Base-by-base conservation (phyloP, 2,888 invertebrate genomes). In the Chydorus sphaericus region DNA sequence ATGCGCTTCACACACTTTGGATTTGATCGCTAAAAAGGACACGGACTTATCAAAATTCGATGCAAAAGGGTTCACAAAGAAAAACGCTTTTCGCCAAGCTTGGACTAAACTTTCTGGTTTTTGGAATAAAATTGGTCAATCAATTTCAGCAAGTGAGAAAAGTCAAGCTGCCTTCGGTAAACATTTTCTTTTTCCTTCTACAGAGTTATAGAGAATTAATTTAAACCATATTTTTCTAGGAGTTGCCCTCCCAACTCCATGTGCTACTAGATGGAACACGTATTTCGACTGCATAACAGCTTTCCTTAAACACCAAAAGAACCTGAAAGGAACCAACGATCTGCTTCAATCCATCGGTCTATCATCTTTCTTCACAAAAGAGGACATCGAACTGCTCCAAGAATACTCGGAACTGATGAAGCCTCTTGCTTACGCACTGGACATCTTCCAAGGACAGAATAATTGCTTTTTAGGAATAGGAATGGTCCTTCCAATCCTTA, bases 71-170 rank as follows among this genome's bases (percentile, higher is more conserved):
- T 44, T 44, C 18, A 14, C 26, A 23, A 44, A 44, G n/a, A 39
- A 38, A 44, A 44, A 10, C 26, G n/a, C 28, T 5, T 44, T 44
- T 23, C 26, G 44, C 4, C 44, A 44, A 44, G 44, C 44, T 44
- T 44, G 44, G 44, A 28, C 26, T 6, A 44, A 44, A 23, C 44
- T 20, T 4, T 26, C 44, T 16, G 44, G 23, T n/a, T 44, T 44
- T 23, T 44, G 44, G 44, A 44, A 44, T n/a, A 44, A 44, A n/a
- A 4, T 44, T 44, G 44, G 44, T 28, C 44, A 44, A 14, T 44
- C 44, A 10, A 44, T 44, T 6, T 44, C 44, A 23, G 44, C 44
- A 44, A 44, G 44, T 44, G 44, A 44, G 14, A 44, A 44, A 16
- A 14, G 8, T 33, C 14, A 8, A n/a, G n/a, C n/a, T n/a, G n/a